Base-by-base conservation (phyloP, 1,140 invertebrate species). In the Zaprionus vittiger region DNA sequence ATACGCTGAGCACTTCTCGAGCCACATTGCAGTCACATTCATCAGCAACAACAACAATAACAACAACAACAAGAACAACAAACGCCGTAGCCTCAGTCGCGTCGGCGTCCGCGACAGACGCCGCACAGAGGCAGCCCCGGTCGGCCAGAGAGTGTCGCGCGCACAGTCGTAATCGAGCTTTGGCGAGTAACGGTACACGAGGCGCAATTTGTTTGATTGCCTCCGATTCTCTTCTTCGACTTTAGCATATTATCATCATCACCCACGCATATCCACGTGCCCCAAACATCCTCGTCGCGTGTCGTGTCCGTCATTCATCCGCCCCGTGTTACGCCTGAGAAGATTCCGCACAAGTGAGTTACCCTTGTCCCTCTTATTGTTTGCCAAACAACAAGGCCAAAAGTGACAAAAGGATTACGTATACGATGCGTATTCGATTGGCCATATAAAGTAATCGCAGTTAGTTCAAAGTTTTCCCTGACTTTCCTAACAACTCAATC, bases 151-250 rank as follows among this genome's bases (percentile, higher is more conserved):
- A 76, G 60, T 26, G 83, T 71, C 54, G 64, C 68, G 67, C 56
- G 55, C 78, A 79, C 81, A 87, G 83, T 87, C 85, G 81, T 76
- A 84, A 75, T 83, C 78, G 63, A 80, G 72, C 85, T 56, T 59
- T 68, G 81, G 72, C 81, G 79, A 80, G 60, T 79, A 89, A 79
- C 84, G 79, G 84, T 84, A 75, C 78, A 66, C 79, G 38, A 38
- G 60, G 60, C 83, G 83, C 67, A 73, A 74, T 70, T 73, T 72
- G 22, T 20, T 49, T 34, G 34, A 56, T 56, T 56, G 17, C n/a
- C 15, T 34, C 7, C 65, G 41, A 17, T 44, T 44, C 41, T 44
- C 41, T 5, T 31, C 41, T 11, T 63, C 37, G n/a, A 41, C 17
- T 49, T 68, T 41, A 20, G 28, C 9, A 22, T 12, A 34, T 28